Percentiles rank a stretch among this genome's conserved stretches.
Conservation (phyloP, 2,113 vertebrate genomes). For the Eidolon helvum region DNA sequence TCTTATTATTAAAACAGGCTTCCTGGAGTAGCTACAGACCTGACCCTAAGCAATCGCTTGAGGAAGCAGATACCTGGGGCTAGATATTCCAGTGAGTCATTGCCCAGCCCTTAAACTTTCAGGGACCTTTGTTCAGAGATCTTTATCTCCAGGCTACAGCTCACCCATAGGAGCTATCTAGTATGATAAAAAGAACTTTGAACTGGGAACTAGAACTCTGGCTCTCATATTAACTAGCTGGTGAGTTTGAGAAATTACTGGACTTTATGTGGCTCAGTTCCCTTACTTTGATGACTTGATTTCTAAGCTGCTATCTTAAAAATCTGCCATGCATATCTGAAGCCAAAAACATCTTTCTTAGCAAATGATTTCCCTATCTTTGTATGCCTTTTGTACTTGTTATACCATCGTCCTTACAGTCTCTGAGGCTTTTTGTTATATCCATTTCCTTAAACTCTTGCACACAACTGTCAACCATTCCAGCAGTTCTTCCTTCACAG, state of each 20-base stretch:
- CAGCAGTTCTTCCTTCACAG: neutral
- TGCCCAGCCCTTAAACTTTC: conserved; percentile 28
- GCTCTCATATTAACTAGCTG: neutral
- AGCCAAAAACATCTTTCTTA: conserved; percentile 11
- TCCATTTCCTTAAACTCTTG: neutral
- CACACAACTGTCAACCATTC: neutral
- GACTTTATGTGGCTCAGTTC: neutral
- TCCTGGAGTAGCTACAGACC: neutral
- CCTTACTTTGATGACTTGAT: neutral
- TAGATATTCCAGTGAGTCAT: conserved; percentile 49
- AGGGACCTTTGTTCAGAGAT: conserved; percentile 59
- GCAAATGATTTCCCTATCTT: neutral
- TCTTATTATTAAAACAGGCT: neutral
- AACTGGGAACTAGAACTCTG: neutral
- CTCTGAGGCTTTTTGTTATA: conserved; percentile 18
- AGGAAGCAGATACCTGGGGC: conserved; percentile 47
- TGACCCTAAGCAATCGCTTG: conserved; percentile 7
- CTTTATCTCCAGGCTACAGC: neutral
- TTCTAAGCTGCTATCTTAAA: conserved; percentile 35
- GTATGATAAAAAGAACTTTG: neutral
- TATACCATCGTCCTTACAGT: neutral
- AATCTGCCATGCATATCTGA: neutral
- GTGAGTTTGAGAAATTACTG: neutral
- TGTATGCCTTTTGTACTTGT: neutral
- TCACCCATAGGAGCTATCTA: neutral